Base-by-base conservation (phyloP, 64 coral and sea anemone species). In the Stichodactyla helianthus region DNA sequence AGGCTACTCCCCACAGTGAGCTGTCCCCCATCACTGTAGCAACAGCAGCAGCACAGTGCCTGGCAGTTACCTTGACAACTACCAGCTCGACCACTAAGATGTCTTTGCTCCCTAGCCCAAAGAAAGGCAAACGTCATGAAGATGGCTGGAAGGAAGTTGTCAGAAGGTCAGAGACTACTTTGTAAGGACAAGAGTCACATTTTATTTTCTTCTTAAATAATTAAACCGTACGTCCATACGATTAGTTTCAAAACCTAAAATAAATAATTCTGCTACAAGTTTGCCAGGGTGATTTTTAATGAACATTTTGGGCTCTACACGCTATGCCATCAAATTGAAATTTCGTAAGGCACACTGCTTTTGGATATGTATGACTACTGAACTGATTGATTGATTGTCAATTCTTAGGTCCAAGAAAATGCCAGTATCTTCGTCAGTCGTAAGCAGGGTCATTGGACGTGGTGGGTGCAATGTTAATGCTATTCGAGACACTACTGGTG, bases 381-480 rank as follows among this genome's bases (percentile, higher is more conserved):
- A 44, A 3, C 35, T 13, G 22, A 65, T 18, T 65, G 6, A 5
- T 65, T 65, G 19, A 20, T 54, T 91, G 19, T 22, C 44, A 18
- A 53, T 83, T 52, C 84, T 18, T 52, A 98, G 95, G 62, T 98
- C 95, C 31, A 98, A 98, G 88, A 98, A 98, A 87, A 94, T 98
- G 89, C 92, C 95, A 25, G 95, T 98, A 10, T 89, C 95, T 0
- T 98, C 95, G 0, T 98, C 95, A 44, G 95, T 98, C 50, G 91
- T 98, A 14, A 98, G 95, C 53, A 93, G 95, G 60, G 93, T 98
- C 6, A 98, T 98, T 77, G 95, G 95, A 7, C 93, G 95, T 59
- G 95, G 92, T 82, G 95, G 95, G n/a, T 98, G 95, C 26, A 98
- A 98, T 59, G 91, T 98, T 31, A 98, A 98, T 71, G 95, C 95